phyloP scores from a whole-genome alignment of 2,797 vertebrate species.

The Bovichtus diacanthus region DNA sequence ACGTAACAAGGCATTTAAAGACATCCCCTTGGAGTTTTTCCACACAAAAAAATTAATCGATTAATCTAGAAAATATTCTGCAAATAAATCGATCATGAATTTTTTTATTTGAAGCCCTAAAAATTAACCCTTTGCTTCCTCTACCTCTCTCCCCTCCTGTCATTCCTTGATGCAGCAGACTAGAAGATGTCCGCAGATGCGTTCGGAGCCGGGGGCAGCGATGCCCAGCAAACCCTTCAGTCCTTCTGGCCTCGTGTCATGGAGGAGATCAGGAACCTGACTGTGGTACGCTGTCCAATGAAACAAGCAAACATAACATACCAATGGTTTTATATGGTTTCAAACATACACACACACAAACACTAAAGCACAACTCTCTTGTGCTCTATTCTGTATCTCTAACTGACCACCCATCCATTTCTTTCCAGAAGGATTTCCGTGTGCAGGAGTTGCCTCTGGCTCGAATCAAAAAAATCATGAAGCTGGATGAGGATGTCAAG shows the following conservation, averaged over 20 bases:
- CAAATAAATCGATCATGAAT: no score
- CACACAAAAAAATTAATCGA: no score
- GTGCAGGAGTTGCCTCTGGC: constrained; percentile 98
- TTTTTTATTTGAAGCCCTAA: no score
- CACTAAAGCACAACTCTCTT: background rate
- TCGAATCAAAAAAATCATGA: constrained; percentile 99
- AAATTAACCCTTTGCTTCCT: background rate
- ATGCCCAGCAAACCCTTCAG: constrained; percentile 97
- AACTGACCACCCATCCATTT: constrained; percentile 49
- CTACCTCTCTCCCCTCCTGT: constrained; percentile 12
- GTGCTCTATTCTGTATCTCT: background rate
- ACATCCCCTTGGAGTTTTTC: no score
- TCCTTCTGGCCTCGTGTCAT: constrained; percentile 99
- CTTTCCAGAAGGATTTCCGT: constrained; percentile 96
- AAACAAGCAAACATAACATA: constrained; percentile 18
- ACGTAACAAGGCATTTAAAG: no score
- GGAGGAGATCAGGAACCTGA: constrained; percentile 98
- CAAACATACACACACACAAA: background rate
- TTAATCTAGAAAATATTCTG: no score
- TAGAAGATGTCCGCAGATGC: constrained; percentile 93
- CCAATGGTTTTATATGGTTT: background rate
- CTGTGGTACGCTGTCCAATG: constrained; percentile 86
- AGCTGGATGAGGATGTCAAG: constrained; percentile 99
- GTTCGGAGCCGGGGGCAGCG: constrained; percentile 91
- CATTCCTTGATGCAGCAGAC: constrained; percentile 66